Percentiles rank a stretch among this genome's conserved stretches.
Evolutionary conservation across 2,797 vertebrate species (phyloP).

Genomic region (Gymnothorax javanicus): DNA sequence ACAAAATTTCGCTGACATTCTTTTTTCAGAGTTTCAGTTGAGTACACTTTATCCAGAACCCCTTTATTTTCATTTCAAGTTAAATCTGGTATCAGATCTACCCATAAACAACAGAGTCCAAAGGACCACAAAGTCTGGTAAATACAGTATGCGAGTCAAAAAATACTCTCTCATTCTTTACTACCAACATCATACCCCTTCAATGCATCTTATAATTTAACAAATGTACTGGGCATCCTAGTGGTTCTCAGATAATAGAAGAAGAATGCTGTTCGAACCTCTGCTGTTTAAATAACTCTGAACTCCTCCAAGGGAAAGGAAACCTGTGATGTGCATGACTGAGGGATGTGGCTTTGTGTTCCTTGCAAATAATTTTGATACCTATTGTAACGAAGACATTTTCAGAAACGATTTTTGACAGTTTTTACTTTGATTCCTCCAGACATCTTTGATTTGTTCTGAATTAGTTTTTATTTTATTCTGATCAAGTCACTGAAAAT

Average conservation of each 20-base stretch:
- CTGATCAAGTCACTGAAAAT: background rate
- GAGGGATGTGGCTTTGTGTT: background rate
- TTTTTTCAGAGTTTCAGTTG: background rate
- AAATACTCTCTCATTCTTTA: background rate
- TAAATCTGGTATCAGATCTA: background rate
- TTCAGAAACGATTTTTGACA: background rate
- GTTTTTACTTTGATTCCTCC: background rate
- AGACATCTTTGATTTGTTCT: background rate
- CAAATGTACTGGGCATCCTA: background rate
- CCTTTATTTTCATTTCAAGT: background rate
- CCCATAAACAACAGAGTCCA: background rate
- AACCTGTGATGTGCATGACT: background rate
- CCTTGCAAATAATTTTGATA: background rate
- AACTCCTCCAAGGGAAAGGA: background rate
- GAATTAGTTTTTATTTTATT: background rate
- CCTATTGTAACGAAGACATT: background rate
- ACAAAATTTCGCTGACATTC: too few species aligned
- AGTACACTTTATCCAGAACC: background rate
- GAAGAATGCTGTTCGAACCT: background rate
- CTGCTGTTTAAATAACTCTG: constrained; percentile 1
- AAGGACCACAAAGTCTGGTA: background rate
- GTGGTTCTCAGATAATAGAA: background rate
- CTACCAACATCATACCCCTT: background rate
- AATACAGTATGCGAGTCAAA: background rate
- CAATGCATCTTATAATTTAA: background rate